These are phyloP conservation scores for Chamaea fasciata DNA, from an alignment of 2,113 vertebrate species.

Conservation along the genomic window DNA sequence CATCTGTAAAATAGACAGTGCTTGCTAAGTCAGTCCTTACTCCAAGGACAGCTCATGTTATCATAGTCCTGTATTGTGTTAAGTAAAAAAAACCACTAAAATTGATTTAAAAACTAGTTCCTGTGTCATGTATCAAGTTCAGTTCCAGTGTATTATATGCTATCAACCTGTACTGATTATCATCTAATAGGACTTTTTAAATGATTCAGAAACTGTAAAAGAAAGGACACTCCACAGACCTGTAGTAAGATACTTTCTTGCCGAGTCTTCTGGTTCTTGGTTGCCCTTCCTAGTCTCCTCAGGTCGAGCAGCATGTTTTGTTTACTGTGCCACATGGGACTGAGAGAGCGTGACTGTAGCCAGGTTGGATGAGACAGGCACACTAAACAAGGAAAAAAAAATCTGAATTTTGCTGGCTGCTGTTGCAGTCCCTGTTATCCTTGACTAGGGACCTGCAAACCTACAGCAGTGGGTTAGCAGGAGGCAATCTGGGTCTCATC, in stretches of 20 bases:
- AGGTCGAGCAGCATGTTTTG: neutral
- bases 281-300: neutral
- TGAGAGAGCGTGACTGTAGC: neutral
- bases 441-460: neutral
- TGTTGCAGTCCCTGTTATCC: neutral
- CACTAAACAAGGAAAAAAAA: neutral
- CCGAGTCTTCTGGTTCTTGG: neutral
- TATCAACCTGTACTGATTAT: neutral
- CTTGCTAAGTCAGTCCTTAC: neutral
- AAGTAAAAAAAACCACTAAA: neutral
- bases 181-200: neutral
- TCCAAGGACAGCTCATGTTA: neutral
- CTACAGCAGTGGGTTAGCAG: neutral
- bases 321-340: neutral
- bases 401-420: neutral
- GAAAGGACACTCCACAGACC: neutral
- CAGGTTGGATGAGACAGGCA: neutral
- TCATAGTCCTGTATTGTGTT: neutral
- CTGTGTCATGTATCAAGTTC: neutral
- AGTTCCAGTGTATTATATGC: neutral
- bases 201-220: neutral
- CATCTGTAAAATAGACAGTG: neutral
- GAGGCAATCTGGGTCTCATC: neutral
- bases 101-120: neutral
- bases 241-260: neutral